Percentiles rank a stretch among this genome's conserved stretches.
phyloP scores from a whole-genome alignment of 2,888 invertebrate species.

The Onchidella celtica region DNA sequence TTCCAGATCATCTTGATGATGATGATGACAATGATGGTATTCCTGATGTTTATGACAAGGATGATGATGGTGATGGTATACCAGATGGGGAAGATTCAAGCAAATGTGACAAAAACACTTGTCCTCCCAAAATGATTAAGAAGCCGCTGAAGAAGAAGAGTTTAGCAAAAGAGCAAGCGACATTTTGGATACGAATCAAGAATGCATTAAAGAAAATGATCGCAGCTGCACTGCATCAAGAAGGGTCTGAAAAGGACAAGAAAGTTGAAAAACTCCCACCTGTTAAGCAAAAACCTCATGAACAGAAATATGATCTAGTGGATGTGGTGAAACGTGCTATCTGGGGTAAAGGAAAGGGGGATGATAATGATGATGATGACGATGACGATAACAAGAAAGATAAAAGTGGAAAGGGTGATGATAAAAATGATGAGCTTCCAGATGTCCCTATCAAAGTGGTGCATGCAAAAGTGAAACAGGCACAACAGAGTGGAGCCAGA shows the following conservation, averaged over 20 bases:
- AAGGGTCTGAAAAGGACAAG: constrained; percentile 8
- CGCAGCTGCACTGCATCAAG: constrained; percentile 45
- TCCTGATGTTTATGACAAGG: constrained; percentile 68
- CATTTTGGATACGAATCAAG: constrained; percentile 61
- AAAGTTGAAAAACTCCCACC: neutral
- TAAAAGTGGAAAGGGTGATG: constrained; percentile 6
- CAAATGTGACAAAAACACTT: constrained; percentile 48
- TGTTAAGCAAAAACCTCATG: constrained; percentile 50
- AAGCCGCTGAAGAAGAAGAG: constrained; percentile 47
- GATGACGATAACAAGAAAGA: constrained; percentile 32
- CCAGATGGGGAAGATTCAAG: constrained; percentile 69
- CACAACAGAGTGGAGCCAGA: neutral
- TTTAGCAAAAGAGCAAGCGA: constrained; percentile 57
- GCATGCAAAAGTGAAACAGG: constrained; percentile 20
- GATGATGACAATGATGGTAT: constrained; percentile 74
- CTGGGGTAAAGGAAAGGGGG: constrained; percentile 31
- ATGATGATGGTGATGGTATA: constrained; percentile 71
- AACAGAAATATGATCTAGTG: constrained; percentile 52
- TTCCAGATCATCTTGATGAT: constrained; percentile 69
- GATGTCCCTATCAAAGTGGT: constrained; percentile 41
- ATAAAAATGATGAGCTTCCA: constrained; percentile 38
- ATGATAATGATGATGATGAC: constrained; percentile 37
- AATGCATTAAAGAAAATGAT: constrained; percentile 62
- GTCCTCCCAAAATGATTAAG: constrained; percentile 44
- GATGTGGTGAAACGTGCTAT: constrained; percentile 49